phyloP scores from a whole-genome alignment of 1,140 invertebrate species.

The Solen grandis region DNA sequence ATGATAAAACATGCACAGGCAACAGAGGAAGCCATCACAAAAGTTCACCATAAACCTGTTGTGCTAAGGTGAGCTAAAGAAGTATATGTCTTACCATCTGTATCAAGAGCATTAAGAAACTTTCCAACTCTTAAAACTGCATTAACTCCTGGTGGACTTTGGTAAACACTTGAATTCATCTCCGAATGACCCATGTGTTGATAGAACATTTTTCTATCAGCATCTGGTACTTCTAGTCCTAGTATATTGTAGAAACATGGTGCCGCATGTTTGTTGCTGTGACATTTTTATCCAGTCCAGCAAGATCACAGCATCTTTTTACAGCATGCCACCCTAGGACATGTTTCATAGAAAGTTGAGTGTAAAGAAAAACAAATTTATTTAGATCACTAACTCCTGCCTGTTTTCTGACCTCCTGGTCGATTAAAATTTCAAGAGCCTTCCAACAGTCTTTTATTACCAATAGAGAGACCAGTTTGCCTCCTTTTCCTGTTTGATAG shows the following conservation, averaged over 20 bases:
- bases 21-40: too few relatives aligned
- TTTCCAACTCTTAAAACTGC: too few relatives aligned
- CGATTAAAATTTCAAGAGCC: constrained; percentile 36
- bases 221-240: constrained; percentile 35
- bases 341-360: constrained; percentile 46
- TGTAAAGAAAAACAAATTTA: constrained; percentile 50
- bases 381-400: constrained; percentile 27
- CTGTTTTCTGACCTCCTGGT: constrained; percentile 6
- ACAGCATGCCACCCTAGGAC: constrained; percentile 42
- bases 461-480: constrained; percentile 44
- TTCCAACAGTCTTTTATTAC: constrained; percentile 48
- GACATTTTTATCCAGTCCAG: constrained; percentile 16
- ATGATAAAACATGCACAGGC: too few relatives aligned
- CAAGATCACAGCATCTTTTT: background rate
- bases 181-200: too few relatives aligned
- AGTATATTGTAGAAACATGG: constrained; percentile 50
- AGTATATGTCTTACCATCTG: too few relatives aligned
- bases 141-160: too few relatives aligned
- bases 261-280: constrained; percentile 59
- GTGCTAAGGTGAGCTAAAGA: too few relatives aligned
- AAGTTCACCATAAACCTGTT: too few relatives aligned
- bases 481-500: constrained; percentile 51
- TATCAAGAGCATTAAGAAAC: too few relatives aligned
- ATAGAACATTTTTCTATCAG: constrained; percentile 50
- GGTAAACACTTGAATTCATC: too few relatives aligned